Evolutionary conservation across 2,888 invertebrate genomes (phyloP).

Genomic region (Coelopa pilipes): DNA sequence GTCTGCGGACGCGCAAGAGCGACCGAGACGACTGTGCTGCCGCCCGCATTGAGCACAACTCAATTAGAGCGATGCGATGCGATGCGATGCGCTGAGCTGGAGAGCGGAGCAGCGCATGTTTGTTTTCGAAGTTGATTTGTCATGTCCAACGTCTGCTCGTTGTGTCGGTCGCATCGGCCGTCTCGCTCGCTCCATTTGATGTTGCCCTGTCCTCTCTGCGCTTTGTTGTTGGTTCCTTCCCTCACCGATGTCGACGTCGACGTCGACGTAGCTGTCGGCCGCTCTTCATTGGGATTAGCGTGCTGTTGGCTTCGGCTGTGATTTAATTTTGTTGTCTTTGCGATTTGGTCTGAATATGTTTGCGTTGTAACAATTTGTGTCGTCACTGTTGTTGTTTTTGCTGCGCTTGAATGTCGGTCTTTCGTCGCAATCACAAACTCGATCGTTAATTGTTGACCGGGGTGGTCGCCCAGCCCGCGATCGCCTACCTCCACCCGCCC

Average conservation of each 20-base stretch:
- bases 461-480: constrained; percentile 6
- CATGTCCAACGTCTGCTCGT: constrained; percentile 44
- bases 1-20: too few relatives aligned
- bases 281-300: background rate
- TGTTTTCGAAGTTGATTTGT: constrained; percentile 54
- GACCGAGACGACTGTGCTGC: constrained; percentile 5
- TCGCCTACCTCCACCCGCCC: too few relatives aligned
- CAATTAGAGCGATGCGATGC: constrained; percentile 34
- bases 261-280: background rate
- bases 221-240: background rate
- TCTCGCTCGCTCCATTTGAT: background rate
- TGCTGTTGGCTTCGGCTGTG: constrained; percentile 29
- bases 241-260: too few relatives aligned
- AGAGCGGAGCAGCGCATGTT: constrained; percentile 41
- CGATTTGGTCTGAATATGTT: too few relatives aligned
- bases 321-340: constrained; percentile 35
- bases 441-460: constrained; percentile 4
- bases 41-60: constrained; percentile 29
- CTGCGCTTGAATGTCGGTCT: constrained; percentile 30
- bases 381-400: constrained; percentile 23
- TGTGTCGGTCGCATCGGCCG: constrained; percentile 12
- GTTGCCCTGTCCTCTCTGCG: background rate
- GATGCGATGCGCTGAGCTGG: too few relatives aligned
- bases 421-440: constrained; percentile 15
- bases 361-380: constrained; percentile 22